A percentile compares a stretch with the other conserved stretches of the same genome.
These are phyloP conservation scores for Pandemis heparana DNA, from an alignment of 2,888 invertebrate species.

Conservation along the genomic window DNA sequence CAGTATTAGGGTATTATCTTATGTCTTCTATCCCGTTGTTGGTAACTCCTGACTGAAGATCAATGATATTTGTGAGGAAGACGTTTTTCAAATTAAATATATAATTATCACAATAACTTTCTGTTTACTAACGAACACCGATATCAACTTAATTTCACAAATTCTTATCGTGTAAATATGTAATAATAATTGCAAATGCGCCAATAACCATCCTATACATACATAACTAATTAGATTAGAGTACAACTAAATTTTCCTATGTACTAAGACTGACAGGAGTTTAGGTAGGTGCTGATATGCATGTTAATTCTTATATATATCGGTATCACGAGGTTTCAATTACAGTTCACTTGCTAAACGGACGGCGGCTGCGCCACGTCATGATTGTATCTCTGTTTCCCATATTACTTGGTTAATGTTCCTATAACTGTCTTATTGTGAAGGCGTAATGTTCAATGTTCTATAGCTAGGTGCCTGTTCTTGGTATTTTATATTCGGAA, in stretches of 20 bases:
- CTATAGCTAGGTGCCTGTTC: background rate
- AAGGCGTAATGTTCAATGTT: background rate
- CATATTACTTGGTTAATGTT: conserved; percentile 10
- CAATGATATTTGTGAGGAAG: no score
- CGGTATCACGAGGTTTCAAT: conserved; percentile 82
- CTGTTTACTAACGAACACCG: no score
- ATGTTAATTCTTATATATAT: conserved; percentile 53
- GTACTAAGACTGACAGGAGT: background rate
- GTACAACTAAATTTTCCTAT: background rate
- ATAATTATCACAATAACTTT: no score
- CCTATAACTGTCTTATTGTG: conserved; percentile 6
- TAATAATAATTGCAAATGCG: background rate
- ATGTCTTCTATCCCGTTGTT: background rate
- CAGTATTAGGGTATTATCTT: background rate
- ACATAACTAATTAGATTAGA: conserved; percentile 3
- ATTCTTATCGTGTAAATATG: background rate
- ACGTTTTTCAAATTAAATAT: no score
- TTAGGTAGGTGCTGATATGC: conserved; percentile 35
- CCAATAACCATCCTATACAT: background rate
- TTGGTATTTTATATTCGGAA: background rate
- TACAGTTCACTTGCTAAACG: conserved; percentile 74
- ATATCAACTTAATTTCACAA: background rate
- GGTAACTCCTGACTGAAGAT: no score
- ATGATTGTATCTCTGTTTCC: conserved; percentile 47
- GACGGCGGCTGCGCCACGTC: conserved; percentile 50